Conservation (phyloP, 1,140 invertebrate species). For the Atta texana region DNA sequence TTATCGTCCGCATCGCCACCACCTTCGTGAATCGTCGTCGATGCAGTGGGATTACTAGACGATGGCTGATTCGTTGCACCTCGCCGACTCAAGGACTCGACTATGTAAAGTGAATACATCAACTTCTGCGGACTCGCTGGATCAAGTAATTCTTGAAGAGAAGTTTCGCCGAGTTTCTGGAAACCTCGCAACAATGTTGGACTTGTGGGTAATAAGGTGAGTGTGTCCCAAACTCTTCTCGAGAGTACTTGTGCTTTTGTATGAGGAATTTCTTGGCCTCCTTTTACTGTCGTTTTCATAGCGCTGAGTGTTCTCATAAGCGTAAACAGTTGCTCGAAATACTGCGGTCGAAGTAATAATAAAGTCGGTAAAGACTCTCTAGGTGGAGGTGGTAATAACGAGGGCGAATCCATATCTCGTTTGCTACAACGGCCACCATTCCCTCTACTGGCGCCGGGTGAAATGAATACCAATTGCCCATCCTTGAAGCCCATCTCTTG, state of each 20-base stretch:
- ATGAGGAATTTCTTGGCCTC: slow-evolving; percentile 92
- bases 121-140: slow-evolving; percentile 96
- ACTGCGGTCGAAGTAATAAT: slow-evolving; percentile 92
- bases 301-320: slow-evolving; percentile 95
- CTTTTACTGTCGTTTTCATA: slow-evolving; percentile 91
- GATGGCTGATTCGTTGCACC: slow-evolving; percentile 61
- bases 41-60: slow-evolving; percentile 46
- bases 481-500: slow-evolving; percentile 97
- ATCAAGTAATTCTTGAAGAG: slow-evolving; percentile 92
- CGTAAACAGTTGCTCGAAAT: slow-evolving; percentile 96
- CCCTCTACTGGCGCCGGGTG: slow-evolving; percentile 92
- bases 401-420: slow-evolving; percentile 91
- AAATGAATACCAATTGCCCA: slow-evolving; percentile 95
- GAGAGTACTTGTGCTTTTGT: slow-evolving; percentile 96
- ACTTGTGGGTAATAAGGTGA: slow-evolving; percentile 96
- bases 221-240: slow-evolving; percentile 96
- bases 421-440: slow-evolving; percentile 88
- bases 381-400: slow-evolving; percentile 92
- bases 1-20: slow-evolving; percentile 81
- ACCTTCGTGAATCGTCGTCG: slow-evolving; percentile 81
- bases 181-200: slow-evolving; percentile 94
- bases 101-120: slow-evolving; percentile 97
- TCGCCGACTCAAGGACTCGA: slow-evolving; percentile 90
- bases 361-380: slow-evolving; percentile 94
- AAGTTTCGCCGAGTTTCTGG: slow-evolving; percentile 89